Conservation (phyloP, 2,113 vertebrate species). For the Macaca nemestrina region DNA sequence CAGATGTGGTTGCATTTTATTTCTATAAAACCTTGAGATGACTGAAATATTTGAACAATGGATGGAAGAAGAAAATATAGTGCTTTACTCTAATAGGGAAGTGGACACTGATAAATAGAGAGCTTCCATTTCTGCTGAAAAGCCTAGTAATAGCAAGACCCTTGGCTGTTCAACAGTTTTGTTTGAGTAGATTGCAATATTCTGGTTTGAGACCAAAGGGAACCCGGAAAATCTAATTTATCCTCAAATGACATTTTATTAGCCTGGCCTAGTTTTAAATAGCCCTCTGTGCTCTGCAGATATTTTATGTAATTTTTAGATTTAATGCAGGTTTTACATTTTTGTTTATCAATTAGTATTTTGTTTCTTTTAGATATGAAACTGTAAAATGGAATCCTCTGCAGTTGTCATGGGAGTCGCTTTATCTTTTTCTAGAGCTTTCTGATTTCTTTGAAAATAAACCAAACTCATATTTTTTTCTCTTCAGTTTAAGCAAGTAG, state of each 20-base stretch:
- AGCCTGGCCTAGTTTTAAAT: neutral
- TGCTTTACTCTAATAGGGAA: neutral
- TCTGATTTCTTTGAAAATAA: constrained; percentile 9
- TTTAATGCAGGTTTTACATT: neutral
- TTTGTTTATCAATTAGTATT: constrained; percentile 17
- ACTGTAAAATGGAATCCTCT: neutral
- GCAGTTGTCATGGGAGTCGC: neutral
- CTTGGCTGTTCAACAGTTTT: neutral
- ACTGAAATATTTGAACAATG: neutral
- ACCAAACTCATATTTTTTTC: neutral
- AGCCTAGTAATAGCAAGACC: neutral
- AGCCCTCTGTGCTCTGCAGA: neutral
- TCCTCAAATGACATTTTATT: neutral
- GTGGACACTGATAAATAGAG: neutral
- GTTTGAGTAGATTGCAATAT: neutral
- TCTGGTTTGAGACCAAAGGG: neutral
- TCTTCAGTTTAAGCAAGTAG: neutral
- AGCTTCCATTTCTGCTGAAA: neutral
- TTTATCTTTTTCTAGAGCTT: constrained; percentile 22
- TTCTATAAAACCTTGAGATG: constrained; percentile 19
- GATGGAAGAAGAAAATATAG: neutral
- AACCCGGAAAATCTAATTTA: neutral
- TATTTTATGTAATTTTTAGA: constrained; percentile 34
- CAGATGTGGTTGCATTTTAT: constrained; percentile 17
- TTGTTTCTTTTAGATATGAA: constrained; percentile 2